A percentile compares a stretch with the other conserved stretches of the same genome.
phyloP scores from a whole-genome alignment of 2,888 invertebrate genomes.

The Acleris literana region DNA sequence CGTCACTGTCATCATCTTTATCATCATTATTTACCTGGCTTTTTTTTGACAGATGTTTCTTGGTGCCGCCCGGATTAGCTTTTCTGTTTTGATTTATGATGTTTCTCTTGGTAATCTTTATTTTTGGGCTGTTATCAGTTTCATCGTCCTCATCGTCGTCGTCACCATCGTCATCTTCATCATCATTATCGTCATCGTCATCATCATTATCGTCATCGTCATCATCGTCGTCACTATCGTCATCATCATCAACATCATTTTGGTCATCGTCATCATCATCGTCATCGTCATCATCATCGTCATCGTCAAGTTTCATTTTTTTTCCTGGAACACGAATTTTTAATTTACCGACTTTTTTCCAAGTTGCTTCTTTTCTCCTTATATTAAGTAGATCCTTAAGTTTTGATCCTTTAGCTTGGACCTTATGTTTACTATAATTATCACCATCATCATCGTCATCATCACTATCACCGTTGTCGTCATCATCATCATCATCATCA shows the following conservation, averaged over 20 bases:
- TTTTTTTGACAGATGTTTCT: constrained; percentile 11
- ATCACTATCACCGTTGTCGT: constrained; percentile 58
- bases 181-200: constrained; percentile 50
- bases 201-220: constrained; percentile 64
- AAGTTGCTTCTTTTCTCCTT: constrained; percentile 47
- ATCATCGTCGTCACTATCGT: constrained; percentile 71
- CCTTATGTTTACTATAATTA: constrained; percentile 46
- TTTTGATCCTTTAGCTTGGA: constrained; percentile 19
- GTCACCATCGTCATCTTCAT: constrained; percentile 72
- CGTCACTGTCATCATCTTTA: constrained; percentile 64
- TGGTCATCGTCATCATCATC: constrained; percentile 68
- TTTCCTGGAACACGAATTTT: constrained; percentile 51
- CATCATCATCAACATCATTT: constrained; percentile 71
- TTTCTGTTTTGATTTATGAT: constrained; percentile 3
- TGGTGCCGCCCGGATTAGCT: constrained; percentile 1
- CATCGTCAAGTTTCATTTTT: constrained; percentile 64
- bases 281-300: constrained; percentile 60
- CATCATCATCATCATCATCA: constrained; percentile 63
- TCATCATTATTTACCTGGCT: constrained; percentile 45
- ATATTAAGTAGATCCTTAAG: constrained; percentile 46
- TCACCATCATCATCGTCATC: constrained; percentile 68
- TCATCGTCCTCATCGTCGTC: constrained; percentile 78
- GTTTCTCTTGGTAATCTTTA: constrained; percentile 40
- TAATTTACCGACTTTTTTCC: constrained; percentile 52
- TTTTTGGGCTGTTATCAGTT: constrained; percentile 51